phyloP scores from a whole-genome alignment of 2,888 invertebrate species.

The Hymenopus coronatus region DNA sequence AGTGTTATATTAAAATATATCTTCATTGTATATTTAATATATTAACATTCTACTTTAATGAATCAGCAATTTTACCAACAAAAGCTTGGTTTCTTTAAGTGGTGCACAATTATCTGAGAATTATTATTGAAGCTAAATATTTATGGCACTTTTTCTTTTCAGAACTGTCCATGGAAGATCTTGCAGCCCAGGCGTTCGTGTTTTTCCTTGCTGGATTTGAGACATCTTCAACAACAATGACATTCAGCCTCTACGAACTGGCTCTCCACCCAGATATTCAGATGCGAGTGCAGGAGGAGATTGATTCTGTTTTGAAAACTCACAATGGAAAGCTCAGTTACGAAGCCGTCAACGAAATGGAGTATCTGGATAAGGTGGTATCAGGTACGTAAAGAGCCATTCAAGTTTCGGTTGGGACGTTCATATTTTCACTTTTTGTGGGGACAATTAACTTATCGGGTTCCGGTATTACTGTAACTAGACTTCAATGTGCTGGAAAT shows the following conservation, averaged over 20 bases:
- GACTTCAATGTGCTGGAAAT: no score
- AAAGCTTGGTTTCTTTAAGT: no score
- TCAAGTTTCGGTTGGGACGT: no score
- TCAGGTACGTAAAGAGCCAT: slow-evolving; percentile 41
- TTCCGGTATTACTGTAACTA: no score
- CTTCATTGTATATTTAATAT: no score
- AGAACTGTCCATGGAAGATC: slow-evolving; percentile 51
- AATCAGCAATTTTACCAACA: no score
- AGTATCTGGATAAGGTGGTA: slow-evolving; percentile 55
- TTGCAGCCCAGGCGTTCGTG: slow-evolving; percentile 56
- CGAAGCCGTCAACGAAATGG: slow-evolving; percentile 49
- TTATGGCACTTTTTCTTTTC: slow-evolving; percentile 17
- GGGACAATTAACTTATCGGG: background rate
- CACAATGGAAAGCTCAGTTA: slow-evolving; percentile 46
- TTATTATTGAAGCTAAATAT: no score
- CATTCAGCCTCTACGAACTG: slow-evolving; percentile 30
- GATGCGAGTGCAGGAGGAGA: slow-evolving; percentile 25
- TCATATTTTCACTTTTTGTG: no score
- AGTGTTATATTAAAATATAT: no score
- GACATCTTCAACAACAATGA: slow-evolving; percentile 30
- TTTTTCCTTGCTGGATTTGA: slow-evolving; percentile 53
- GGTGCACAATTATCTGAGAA: no score
- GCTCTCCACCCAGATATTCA: slow-evolving; percentile 26
- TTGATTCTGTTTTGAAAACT: slow-evolving; percentile 9
- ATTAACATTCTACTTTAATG: no score